These are phyloP conservation scores for Corydoras sp. DNA, from an alignment of 2,113 vertebrate species.

Conservation along the genomic window DNA sequence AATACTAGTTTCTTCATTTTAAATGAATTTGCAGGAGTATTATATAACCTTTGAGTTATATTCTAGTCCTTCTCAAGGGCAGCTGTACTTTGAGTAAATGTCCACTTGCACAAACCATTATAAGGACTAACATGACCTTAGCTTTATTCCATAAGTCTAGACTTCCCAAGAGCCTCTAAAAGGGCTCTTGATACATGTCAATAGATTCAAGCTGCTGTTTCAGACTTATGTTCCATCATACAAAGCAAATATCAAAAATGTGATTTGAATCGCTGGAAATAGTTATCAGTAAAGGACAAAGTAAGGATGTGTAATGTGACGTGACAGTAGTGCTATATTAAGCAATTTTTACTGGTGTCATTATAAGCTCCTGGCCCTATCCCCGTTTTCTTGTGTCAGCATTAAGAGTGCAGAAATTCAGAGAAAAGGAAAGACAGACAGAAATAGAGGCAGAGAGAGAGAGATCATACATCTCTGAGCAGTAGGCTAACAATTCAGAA, in stretches of 20 bases:
- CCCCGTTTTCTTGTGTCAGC: constrained; percentile 20
- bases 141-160: constrained; percentile 63
- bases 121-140: constrained; percentile 67
- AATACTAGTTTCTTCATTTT: too few relatives aligned
- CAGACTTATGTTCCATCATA: constrained; percentile 67
- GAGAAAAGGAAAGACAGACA: too few relatives aligned
- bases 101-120: constrained; percentile 70
- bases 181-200: constrained; percentile 45
- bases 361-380: too few relatives aligned
- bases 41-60: constrained; percentile 2
- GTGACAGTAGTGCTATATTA: constrained; percentile 30
- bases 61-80: constrained; percentile 13
- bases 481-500: constrained; percentile 50
- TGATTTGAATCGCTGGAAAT: constrained; percentile 71
- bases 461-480: constrained; percentile 44
- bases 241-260: constrained; percentile 78
- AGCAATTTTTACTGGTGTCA: constrained; percentile 46
- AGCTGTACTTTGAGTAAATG: constrained; percentile 59
- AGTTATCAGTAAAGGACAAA: constrained; percentile 63
- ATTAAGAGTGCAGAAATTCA: background rate
- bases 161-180: constrained; percentile 50
- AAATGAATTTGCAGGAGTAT: too few relatives aligned
- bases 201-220: constrained; percentile 60
- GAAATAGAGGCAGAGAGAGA: background rate
- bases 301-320: constrained; percentile 49